These are phyloP conservation scores for Smithornis capensis DNA, from an alignment of 2,113 vertebrate species.

Conservation along the genomic window DNA sequence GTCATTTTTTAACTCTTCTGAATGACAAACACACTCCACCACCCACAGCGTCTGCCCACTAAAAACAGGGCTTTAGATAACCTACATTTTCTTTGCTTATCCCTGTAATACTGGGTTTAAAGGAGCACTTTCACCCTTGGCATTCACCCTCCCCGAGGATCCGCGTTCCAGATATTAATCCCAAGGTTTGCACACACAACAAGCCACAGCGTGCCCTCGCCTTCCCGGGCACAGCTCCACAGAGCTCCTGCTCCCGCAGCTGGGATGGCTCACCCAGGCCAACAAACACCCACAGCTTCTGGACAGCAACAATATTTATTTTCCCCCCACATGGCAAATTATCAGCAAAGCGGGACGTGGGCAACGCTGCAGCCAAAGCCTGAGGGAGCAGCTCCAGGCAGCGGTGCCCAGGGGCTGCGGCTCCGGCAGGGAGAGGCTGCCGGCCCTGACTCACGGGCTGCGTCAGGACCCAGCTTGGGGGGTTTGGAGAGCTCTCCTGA, in stretches of 20 bases:
- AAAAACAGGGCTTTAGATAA: background rate
- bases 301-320: background rate
- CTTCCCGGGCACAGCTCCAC: background rate
- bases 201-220: background rate
- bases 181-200: background rate
- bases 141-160: background rate
- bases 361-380: background rate
- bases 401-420: background rate
- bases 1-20: background rate
- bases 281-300: background rate
- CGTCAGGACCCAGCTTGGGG: background rate
- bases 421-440: background rate
- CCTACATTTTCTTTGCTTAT: rapidly evolving
- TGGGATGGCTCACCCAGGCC: background rate
- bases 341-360: background rate
- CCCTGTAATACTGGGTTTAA: rapidly evolving
- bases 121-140: background rate
- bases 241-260: background rate
- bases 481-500: background rate
- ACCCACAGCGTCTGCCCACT: background rate
- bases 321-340: background rate
- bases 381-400: background rate
- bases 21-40: background rate
- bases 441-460: background rate
- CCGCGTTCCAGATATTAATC: rapidly evolving